Evolutionary conservation across 2,797 vertebrate genomes (phyloP), one percentile per base, ranked within the genome.

Genomic region (Sebastolobus alascanus): DNA sequence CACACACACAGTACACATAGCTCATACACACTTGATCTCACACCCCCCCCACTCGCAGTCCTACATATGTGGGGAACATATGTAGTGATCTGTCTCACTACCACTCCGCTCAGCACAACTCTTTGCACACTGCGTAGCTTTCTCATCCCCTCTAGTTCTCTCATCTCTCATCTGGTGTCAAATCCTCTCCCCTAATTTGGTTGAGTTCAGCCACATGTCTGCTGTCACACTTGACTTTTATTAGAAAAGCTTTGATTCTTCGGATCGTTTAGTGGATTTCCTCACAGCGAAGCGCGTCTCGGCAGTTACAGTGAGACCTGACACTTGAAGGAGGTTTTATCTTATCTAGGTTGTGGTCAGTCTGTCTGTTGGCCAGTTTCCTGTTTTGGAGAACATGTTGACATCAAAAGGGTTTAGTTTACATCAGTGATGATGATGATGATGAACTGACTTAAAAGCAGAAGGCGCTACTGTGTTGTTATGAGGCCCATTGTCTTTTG

Each of bases 31-130:
- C 94, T 91, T 89, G 75, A n/a, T 35, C 79, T 75, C 75, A 66
- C 76, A 9, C 77, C 72, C 77, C 74, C 68, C 69, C 61, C 56
- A 40, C 80, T 84, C 12, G 12, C 77, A 82, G 74, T 78, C 82
- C 54, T 94, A 84, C 93, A 93, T 94, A 93, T 94, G 93, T 92
- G 86, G 79, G 27, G 82, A 94, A 91, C 94, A 94, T 94, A 94
- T 94, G 92, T 87, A 94, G 93, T 88, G 91, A 94, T 95, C 93
- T 91, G 90, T 94, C 94, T 95, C 93, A 92, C 91, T 93, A 91
- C 76, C 84, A 75, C 86, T 85, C 83, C 66, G 8, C 86, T 90
- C 88, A 85, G 81, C 88, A 77, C 88, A 89, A 80, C 90, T 87
- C 87, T 86, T 83, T 79, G 89, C 89, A 88, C 92, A 87, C 77